Evolutionary conservation across 2,888 invertebrate species (phyloP).

Genomic region (Minunthozetes semirufus): DNA sequence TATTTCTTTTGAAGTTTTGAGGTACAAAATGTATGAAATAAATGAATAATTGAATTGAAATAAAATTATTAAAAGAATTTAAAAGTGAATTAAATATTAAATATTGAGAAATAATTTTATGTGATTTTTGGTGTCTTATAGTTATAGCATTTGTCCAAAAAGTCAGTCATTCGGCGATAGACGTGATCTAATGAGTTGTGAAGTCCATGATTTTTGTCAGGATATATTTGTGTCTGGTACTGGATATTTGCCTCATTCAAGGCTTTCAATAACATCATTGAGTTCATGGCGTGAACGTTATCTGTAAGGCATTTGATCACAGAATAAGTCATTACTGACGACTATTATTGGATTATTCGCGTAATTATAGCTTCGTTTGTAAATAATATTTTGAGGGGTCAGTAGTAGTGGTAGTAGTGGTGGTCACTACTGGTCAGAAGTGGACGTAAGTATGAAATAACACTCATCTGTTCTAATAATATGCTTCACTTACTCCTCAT

Average conservation of each 20-base stretch:
- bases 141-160: neutral
- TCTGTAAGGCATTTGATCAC: conserved; percentile 47
- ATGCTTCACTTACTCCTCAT: too few relatives aligned
- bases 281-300: conserved; percentile 91
- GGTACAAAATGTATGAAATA: too few relatives aligned
- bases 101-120: too few relatives aligned
- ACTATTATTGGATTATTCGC: neutral
- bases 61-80: too few relatives aligned
- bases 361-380: neutral
- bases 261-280: conserved; percentile 79
- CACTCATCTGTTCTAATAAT: too few relatives aligned
- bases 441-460: too few relatives aligned
- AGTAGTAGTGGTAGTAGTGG: neutral
- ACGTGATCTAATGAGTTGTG: conserved; percentile 14
- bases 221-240: conserved; percentile 89
- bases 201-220: conserved; percentile 54
- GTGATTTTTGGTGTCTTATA: too few relatives aligned
- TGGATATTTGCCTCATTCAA: conserved; percentile 76
- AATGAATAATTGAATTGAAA: too few relatives aligned
- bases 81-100: too few relatives aligned
- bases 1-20: too few relatives aligned
- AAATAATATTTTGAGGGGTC: neutral
- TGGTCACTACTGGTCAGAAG: too few relatives aligned
- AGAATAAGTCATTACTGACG: neutral
- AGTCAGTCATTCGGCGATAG: conserved; percentile 22